Base-by-base conservation (phyloP, 2,113 vertebrate species). In the Amblyornis subalaris region DNA sequence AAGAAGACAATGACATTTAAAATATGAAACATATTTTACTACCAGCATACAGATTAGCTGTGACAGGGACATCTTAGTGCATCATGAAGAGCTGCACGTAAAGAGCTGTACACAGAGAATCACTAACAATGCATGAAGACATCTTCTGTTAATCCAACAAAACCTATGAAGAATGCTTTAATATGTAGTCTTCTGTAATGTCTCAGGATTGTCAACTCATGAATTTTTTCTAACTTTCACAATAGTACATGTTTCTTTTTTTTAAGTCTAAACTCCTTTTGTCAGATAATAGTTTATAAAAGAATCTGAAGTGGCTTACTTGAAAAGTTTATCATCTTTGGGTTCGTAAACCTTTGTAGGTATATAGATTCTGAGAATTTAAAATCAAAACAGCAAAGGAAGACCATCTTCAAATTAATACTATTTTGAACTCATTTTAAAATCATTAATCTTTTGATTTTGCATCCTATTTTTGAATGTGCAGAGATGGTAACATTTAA, bases 11-110 rank as follows among this genome's bases (percentile, higher is more conserved):
- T 65, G 54, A 6, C 26, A 57, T 88, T 93, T 94, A 70, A 88
- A 88, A 85, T 29, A 64, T 33, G 10, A 96, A 69, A 85, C 10
- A 3, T 29, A 54, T 89, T 93, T 88, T 88, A 58, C 64, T 90
- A 23, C 36, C 44, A 75, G n/a, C 12, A 48, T 48, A 78, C 64
- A 92, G 53, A 93, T 86, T 78, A 90, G 9, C 69, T 94, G 31
- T 93, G 89, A 81, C 80, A 93, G 53, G 48, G 23, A 69, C 48
- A 87, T 87, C 76, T 84, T 78, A 94, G 84, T 71, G 81, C 44
- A 84, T 84, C 65, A 90, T 18, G 48, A 93, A 69, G 45, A 84
- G 17, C 36, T 81, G 33, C 51, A 57, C 33, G 29, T 73, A 70
- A 88, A 83, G 33, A 76, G 24, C 12, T 81, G 20, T 72, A 77